Conservation (phyloP, 2,113 vertebrate species). For the Callospermophilus lateralis region DNA sequence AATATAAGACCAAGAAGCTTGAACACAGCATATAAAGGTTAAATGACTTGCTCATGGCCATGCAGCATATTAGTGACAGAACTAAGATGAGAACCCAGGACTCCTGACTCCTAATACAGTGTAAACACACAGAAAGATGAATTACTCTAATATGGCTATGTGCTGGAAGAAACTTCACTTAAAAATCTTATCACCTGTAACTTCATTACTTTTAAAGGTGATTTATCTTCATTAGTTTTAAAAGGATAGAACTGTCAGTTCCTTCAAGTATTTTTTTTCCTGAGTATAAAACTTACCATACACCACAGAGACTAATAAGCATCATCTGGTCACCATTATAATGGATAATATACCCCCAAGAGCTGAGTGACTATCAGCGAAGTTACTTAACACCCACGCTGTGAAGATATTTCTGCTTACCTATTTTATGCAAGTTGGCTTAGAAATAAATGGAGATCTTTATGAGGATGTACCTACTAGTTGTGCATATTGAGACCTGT, state of each 20-base stretch:
- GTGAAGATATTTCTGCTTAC: not conserved
- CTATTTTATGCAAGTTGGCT: not conserved
- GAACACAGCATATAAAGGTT: not conserved
- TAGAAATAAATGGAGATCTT: not conserved
- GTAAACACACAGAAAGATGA: conserved; percentile 67
- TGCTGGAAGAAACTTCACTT: conserved; percentile 51
- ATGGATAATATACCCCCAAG: not conserved
- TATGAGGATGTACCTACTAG: not conserved
- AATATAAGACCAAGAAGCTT: not conserved
- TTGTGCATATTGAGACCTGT: not conserved
- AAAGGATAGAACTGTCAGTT: conserved; percentile 44
- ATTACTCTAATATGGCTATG: conserved; percentile 73
- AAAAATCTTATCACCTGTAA: conserved; percentile 64
- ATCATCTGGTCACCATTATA: conserved; percentile 36
- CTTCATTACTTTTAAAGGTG: conserved; percentile 67
- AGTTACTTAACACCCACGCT: not conserved
- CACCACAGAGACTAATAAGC: not conserved
- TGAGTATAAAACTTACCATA: conserved; percentile 18
- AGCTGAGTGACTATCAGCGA: not conserved
- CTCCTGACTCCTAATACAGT: conserved; percentile 21
- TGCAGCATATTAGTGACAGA: conserved; percentile 23
- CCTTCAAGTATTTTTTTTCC: conserved; percentile 46
- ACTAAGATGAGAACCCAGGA: conserved; percentile 3
- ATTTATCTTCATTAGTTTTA: conserved; percentile 72
- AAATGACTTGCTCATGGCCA: not conserved